These are phyloP conservation scores for Sylvilagus bachmani DNA, from an alignment of 2,113 vertebrate species.

Conservation along the genomic window DNA sequence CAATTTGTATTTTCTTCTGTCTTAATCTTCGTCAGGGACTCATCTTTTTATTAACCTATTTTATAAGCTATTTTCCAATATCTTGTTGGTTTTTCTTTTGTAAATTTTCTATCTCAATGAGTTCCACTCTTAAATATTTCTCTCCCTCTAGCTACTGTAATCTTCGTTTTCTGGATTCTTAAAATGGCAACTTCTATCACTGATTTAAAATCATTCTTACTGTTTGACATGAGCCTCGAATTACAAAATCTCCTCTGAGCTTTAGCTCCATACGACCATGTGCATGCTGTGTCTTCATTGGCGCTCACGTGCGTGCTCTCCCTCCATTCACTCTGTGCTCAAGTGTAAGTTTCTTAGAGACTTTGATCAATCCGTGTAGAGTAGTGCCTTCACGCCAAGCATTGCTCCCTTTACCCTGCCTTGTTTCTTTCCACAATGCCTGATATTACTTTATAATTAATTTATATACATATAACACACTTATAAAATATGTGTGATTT, in stretches of 20 bases:
- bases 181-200: slow-evolving; percentile 4
- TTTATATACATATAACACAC: not conserved
- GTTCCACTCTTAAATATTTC: not conserved
- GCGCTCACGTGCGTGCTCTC: not conserved
- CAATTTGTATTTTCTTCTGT: slow-evolving; percentile 16
- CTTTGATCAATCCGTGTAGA: not conserved
- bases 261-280: not conserved
- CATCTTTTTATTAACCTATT: slow-evolving; percentile 29
- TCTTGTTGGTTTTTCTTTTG: not conserved
- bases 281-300: slow-evolving; percentile 36
- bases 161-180: not conserved
- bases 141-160: not conserved
- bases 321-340: not conserved
- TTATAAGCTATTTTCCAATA: not conserved
- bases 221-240: slow-evolving; percentile 30
- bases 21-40: slow-evolving; percentile 2
- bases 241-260: not conserved
- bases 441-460: not conserved
- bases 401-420: not conserved
- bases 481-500: not conserved
- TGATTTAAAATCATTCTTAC: slow-evolving; percentile 53
- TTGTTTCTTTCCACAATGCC: slow-evolving; percentile 4
- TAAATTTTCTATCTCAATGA: slow-evolving; percentile 38
- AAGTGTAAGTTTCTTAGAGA: slow-evolving; percentile 1
- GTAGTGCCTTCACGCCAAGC: not conserved